Conservation (phyloP, 2,113 vertebrate genomes). For the Oncorhynchus nerka region DNA sequence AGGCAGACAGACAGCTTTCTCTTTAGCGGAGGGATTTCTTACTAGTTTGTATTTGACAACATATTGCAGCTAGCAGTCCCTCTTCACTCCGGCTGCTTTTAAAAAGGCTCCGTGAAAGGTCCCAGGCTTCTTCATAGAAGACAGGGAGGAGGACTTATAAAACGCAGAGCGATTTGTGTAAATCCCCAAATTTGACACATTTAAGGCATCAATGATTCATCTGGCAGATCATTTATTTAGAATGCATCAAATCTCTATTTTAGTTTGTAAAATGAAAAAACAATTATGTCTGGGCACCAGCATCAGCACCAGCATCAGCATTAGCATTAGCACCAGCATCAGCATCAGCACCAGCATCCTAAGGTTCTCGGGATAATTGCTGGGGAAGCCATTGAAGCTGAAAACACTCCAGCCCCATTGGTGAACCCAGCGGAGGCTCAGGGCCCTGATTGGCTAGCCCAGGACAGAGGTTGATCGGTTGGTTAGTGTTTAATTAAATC, state of each 20-base stretch:
- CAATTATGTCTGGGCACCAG: slow-evolving; percentile 9
- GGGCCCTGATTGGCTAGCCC: slow-evolving; percentile 23
- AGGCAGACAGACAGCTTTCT: neutral
- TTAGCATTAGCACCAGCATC: too few relatives aligned
- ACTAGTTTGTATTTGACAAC: slow-evolving; percentile 7
- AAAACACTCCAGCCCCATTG: slow-evolving; percentile 38
- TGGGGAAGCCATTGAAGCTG: slow-evolving; percentile 39
- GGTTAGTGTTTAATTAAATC: neutral
- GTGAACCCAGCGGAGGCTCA: slow-evolving; percentile 52
- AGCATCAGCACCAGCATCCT: slow-evolving; percentile 37
- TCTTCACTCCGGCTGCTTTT: neutral
- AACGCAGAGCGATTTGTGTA: slow-evolving; percentile 16
- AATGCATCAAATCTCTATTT: slow-evolving; percentile 38
- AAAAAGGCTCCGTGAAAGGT: neutral
- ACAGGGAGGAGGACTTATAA: neutral
- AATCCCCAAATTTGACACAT: slow-evolving; percentile 22
- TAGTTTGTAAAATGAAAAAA: neutral
- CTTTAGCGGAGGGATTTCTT: neutral
- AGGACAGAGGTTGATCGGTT: neutral
- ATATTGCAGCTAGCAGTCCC: neutral
- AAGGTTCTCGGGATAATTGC: neutral
- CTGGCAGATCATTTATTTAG: slow-evolving; percentile 19
- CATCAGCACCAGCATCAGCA: too few relatives aligned
- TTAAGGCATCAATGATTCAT: slow-evolving; percentile 19
- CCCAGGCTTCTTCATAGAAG: neutral